Percentiles rank a stretch among this genome's conserved stretches.
Evolutionary conservation across 2,113 vertebrate genomes (phyloP).

Genomic region (Tychaedon coryphoeus): DNA sequence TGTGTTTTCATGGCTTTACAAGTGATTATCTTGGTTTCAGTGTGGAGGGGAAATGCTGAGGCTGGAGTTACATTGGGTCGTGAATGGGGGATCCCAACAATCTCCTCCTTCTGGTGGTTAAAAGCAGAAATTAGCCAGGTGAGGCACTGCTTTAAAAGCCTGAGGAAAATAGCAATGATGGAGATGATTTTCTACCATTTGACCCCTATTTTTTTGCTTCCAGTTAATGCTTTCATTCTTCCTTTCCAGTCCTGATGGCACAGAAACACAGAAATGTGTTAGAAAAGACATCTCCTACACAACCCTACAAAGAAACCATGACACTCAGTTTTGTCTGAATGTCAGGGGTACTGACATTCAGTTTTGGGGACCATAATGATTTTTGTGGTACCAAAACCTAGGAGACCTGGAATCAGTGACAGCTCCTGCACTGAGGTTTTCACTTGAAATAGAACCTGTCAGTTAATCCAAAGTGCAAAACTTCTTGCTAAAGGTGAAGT

Average conservation of each 20-base stretch:
- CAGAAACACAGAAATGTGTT: not conserved
- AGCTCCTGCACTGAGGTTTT: not conserved
- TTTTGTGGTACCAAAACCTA: not conserved
- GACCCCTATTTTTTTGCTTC: not conserved
- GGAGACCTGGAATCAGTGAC: rapidly evolving
- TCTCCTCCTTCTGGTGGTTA: not conserved
- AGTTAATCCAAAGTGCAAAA: not conserved
- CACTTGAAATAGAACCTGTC: not conserved
- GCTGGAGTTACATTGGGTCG: not conserved
- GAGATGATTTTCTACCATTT: not conserved
- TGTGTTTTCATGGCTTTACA: not conserved
- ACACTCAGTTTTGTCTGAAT: not conserved
- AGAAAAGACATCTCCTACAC: not conserved
- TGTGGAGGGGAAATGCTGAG: not conserved
- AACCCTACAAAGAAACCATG: not conserved
- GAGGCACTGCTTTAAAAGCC: not conserved
- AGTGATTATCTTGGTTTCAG: not conserved
- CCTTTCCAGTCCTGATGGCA: not conserved
- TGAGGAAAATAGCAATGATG: not conserved
- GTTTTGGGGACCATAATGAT: not conserved
- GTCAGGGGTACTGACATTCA: not conserved
- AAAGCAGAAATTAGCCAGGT: not conserved
- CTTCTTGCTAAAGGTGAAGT: not conserved
- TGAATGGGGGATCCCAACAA: rapidly evolving
- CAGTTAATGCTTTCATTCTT: not conserved